phyloP scores from a whole-genome alignment of 2,113 vertebrate genomes.

The Cottus gobio region DNA sequence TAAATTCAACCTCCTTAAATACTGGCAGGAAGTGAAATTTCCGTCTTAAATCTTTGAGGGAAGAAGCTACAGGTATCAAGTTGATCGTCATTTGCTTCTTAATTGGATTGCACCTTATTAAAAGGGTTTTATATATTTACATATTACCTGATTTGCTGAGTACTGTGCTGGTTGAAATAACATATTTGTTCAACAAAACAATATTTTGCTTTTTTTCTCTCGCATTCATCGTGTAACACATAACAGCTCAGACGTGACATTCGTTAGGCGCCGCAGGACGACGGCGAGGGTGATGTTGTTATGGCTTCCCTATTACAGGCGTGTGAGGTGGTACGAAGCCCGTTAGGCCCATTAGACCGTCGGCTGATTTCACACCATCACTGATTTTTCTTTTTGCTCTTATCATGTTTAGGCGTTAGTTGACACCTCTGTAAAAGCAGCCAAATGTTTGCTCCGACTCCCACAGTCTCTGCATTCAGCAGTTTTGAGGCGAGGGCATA shows the following conservation, averaged over 20 bases:
- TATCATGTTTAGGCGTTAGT: constrained; percentile 18
- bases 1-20: background rate
- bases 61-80: background rate
- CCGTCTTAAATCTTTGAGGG: background rate
- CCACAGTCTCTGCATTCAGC: background rate
- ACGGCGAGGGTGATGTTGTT: background rate
- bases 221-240: background rate
- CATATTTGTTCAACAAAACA: background rate
- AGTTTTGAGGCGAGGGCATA: background rate
- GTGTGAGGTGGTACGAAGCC: constrained; percentile 11
- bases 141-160: background rate
- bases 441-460: background rate
- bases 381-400: background rate
- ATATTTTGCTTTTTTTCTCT: background rate
- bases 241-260: background rate
- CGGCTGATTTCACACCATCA: constrained; percentile 2
- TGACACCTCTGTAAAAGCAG: background rate
- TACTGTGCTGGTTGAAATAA: background rate
- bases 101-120: constrained; percentile 11
- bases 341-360: constrained; percentile 7
- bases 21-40: background rate
- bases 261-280: background rate
- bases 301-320: background rate
- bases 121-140: background rate
- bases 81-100: background rate